Conservation (phyloP, 2,113 vertebrate species). For the Xyliphius kryptos region DNA sequence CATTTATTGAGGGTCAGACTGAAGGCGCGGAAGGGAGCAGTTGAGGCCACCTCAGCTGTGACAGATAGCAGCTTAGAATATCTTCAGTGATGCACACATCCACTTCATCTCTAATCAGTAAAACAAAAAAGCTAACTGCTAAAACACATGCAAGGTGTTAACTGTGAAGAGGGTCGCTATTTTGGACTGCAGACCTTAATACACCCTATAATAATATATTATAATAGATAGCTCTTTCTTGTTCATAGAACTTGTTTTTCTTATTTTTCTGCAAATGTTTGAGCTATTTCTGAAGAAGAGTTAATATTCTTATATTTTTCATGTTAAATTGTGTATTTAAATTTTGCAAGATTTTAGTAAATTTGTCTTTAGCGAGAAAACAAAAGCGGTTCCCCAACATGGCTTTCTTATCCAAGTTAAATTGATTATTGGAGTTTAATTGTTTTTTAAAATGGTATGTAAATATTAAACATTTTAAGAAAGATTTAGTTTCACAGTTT, state of each 20-base stretch:
- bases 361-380: too few relatives aligned
- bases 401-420: too few relatives aligned
- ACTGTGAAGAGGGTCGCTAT: neutral
- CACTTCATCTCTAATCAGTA: slow-evolving; percentile 7
- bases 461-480: too few relatives aligned
- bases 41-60: slow-evolving; percentile 13
- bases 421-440: too few relatives aligned
- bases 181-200: neutral
- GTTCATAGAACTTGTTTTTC: neutral
- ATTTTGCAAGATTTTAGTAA: too few relatives aligned
- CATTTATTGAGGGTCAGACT: slow-evolving; percentile 3
- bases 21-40: slow-evolving; percentile 6
- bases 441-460: too few relatives aligned
- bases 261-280: too few relatives aligned
- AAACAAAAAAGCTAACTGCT: neutral
- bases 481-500: too few relatives aligned
- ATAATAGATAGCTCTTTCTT: neutral
- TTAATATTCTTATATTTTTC: too few relatives aligned
- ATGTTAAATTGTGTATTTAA: too few relatives aligned
- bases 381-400: too few relatives aligned
- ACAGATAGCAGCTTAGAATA: slow-evolving; percentile 16
- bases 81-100: neutral
- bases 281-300: too few relatives aligned
- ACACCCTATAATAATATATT: neutral
- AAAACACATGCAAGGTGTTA: neutral